Percentiles rank a stretch among this genome's conserved stretches.
Evolutionary conservation across 2,113 vertebrate species (phyloP).

Genomic region (Arothron firmamentum): DNA sequence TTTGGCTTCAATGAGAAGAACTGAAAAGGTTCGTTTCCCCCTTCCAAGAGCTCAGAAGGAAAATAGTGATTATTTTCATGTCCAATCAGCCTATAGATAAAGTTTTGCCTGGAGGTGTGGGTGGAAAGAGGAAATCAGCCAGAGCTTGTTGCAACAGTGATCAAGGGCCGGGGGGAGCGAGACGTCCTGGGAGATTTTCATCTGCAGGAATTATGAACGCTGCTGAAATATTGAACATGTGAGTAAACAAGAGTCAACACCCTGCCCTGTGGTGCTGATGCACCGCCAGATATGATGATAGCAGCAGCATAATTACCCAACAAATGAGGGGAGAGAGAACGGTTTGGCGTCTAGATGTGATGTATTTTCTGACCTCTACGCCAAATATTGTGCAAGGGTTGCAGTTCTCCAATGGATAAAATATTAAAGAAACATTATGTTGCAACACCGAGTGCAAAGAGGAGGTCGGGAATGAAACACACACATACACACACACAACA

Average conservation of each 20-base stretch:
- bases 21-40: no score
- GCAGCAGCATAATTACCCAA: neutral
- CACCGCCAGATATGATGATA: neutral
- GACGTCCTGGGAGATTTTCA: neutral
- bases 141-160: neutral
- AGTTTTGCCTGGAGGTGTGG: neutral
- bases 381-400: neutral
- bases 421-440: neutral
- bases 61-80: neutral
- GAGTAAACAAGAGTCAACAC: neutral
- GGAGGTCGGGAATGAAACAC: neutral
- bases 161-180: neutral
- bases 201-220: neutral
- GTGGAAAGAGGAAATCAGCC: neutral
- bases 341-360: neutral
- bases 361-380: neutral
- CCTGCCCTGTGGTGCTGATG: neutral
- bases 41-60: neutral
- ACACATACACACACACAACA: no score
- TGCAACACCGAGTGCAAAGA: no score
- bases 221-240: neutral
- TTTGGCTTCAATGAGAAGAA: no score
- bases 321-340: neutral
- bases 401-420: neutral
- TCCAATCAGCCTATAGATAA: neutral